A percentile compares a stretch with the other conserved stretches of the same genome.
Conservation (phyloP, 2,888 invertebrate species). For the Chymomyza amoena region DNA sequence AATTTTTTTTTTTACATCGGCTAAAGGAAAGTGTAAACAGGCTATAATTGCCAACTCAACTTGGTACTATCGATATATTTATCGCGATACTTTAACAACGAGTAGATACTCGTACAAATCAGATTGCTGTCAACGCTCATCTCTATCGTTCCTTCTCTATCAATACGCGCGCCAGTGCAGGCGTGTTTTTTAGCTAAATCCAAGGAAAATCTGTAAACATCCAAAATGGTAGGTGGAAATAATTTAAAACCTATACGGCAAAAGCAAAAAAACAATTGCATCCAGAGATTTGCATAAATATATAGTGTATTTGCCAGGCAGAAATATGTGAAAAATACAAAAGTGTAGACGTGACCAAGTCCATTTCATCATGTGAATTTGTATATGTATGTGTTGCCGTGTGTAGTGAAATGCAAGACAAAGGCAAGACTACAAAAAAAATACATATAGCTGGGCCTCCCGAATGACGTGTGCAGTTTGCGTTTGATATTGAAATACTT, state of each 20-base stretch:
- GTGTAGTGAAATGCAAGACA: conserved; percentile 67
- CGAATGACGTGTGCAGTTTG: conserved; percentile 73
- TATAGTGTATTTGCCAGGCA: conserved; percentile 1
- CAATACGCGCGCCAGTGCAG: conserved; percentile 89
- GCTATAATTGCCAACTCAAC: background rate
- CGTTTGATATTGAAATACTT: conserved; percentile 38
- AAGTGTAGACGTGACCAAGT: conserved; percentile 54
- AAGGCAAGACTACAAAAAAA: conserved; percentile 37
- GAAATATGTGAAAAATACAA: conserved; percentile 31
- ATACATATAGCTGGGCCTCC: conserved; percentile 38
- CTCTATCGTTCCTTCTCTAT: conserved; percentile 83
- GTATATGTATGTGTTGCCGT: conserved; percentile 29
- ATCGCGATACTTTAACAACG: background rate
- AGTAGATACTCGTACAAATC: background rate
- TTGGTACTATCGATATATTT: background rate
- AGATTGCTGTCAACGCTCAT: conserved; percentile 1
- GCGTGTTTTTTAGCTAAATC: conserved; percentile 85
- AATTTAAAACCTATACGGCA: conserved; percentile 34
- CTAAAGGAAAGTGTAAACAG: background rate
- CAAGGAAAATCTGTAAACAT: conserved; percentile 86
- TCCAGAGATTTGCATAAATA: conserved; percentile 20
- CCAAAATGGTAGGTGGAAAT: conserved; percentile 79
- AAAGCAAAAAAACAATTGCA: conserved; percentile 18
- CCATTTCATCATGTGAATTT: conserved; percentile 17
- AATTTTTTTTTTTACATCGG: too few species aligned